Evolutionary conservation across 2,888 invertebrate genomes (phyloP).

Genomic region (Hemicrepidius hirtus): DNA sequence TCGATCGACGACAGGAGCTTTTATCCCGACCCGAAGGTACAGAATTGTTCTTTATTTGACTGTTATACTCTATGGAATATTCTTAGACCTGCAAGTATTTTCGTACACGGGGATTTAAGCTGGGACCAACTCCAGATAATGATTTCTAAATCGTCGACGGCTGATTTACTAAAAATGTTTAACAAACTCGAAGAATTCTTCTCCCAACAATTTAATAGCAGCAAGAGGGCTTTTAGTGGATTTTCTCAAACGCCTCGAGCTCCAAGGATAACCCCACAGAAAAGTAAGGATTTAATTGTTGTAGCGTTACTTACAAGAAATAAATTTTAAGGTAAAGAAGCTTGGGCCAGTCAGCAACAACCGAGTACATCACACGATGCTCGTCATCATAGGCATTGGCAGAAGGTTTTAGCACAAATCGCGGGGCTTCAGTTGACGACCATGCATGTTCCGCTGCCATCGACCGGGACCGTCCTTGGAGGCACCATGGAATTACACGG

Average conservation of each 20-base stretch:
- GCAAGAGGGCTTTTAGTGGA: constrained; percentile 87
- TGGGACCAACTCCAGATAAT: constrained; percentile 98
- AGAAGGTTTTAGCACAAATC: constrained; percentile 87
- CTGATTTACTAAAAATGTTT: constrained; percentile 97
- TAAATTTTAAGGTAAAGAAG: constrained; percentile 57
- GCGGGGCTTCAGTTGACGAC: constrained; percentile 87
- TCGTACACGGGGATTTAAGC: constrained; percentile 92
- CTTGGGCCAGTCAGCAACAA: constrained; percentile 54
- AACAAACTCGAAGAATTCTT: constrained; percentile 98
- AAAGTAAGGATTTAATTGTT: no score
- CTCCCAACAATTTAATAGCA: constrained; percentile 97
- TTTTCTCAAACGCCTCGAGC: constrained; percentile 65
- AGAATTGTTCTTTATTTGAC: no score
- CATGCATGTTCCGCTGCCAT: constrained; percentile 80
- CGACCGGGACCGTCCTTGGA: constrained; percentile 87
- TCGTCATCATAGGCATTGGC: constrained; percentile 96
- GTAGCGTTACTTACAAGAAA: no score
- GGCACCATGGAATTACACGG: constrained; percentile 93
- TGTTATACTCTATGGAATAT: no score
- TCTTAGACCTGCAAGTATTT: constrained; percentile 88
- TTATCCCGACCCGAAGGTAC: constrained; percentile 80
- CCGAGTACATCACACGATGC: constrained; percentile 75
- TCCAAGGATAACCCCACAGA: constrained; percentile 65
- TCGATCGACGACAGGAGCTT: constrained; percentile 72
- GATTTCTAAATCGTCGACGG: constrained; percentile 97